Conservation (phyloP, 1,140 invertebrate genomes). For the Oscheius sp. region DNA sequence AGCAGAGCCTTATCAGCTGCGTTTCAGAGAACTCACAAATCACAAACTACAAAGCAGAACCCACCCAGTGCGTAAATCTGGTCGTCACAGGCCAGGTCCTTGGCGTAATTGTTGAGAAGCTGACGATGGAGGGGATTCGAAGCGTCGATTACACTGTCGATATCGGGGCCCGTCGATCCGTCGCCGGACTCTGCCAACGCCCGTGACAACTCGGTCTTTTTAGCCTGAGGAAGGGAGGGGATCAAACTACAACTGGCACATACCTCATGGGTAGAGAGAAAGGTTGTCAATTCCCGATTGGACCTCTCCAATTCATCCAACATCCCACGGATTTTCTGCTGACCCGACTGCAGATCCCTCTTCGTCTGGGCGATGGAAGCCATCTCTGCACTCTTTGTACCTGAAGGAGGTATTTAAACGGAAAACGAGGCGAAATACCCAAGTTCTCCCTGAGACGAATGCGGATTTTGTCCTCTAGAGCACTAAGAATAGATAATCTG, state of each 20-base stretch:
- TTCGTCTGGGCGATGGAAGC: constrained; percentile 64
- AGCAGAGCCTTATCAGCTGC: too few species aligned
- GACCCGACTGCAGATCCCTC: constrained; percentile 81
- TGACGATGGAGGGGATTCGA: constrained; percentile 90
- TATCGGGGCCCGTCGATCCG: constrained; percentile 74
- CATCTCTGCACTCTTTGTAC: constrained; percentile 54
- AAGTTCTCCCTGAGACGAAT: constrained; percentile 70
- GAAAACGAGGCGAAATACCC: not conserved
- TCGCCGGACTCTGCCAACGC: constrained; percentile 61
- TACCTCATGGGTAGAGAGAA: constrained; percentile 38
- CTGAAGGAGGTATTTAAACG: constrained; percentile 38
- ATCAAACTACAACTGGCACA: constrained; percentile 27
- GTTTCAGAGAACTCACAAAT: too few species aligned
- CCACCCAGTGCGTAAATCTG: constrained; percentile 98
- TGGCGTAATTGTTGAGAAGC: constrained; percentile 88
- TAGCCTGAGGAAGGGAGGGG: constrained; percentile 67
- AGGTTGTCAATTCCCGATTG: not conserved
- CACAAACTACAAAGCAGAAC: too few species aligned
- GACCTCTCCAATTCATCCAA: constrained; percentile 70
- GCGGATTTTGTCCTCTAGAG: constrained; percentile 88
- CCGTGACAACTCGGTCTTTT: constrained; percentile 72
- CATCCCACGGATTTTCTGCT: constrained; percentile 77
- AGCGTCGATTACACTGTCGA: constrained; percentile 93
- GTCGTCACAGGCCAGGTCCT: constrained; percentile 96
- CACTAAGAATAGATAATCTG: constrained; percentile 83